Conservation (phyloP, 1,140 invertebrate genomes). For the Copidosoma floridanum region DNA sequence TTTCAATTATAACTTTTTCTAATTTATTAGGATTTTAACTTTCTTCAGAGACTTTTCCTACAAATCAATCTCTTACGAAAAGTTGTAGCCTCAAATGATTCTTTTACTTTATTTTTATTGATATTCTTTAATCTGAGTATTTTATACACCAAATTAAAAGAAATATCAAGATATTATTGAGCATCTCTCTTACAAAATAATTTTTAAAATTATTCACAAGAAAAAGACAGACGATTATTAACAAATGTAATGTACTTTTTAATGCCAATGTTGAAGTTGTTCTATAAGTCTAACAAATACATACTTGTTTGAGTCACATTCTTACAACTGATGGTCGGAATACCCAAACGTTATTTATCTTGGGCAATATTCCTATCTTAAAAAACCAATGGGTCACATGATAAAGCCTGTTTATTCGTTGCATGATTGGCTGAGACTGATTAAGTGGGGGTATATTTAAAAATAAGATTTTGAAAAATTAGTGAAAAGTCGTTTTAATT, state of each 20-base stretch:
- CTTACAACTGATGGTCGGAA: too few species aligned
- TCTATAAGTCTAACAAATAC: background rate
- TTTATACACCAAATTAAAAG: too few species aligned
- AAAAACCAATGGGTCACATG: too few species aligned
- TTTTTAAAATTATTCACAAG: constrained; percentile 12
- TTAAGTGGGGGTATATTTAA: too few species aligned
- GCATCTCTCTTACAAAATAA: background rate
- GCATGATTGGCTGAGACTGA: too few species aligned
- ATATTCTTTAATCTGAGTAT: constrained; percentile 7
- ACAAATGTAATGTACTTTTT: background rate
- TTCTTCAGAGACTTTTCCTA: constrained; percentile 20
- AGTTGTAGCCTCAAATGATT: constrained; percentile 5
- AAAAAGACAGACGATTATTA: background rate
- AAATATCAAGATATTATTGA: too few species aligned
- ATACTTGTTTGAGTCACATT: background rate
- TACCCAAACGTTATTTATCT: too few species aligned
- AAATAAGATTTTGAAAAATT: too few species aligned
- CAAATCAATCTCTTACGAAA: constrained; percentile 1
- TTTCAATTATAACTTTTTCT: constrained; percentile 39
- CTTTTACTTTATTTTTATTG: constrained; percentile 11
- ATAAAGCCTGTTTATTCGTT: too few species aligned
- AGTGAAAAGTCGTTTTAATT: too few species aligned
- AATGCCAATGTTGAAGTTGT: background rate
- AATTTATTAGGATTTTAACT: constrained; percentile 30
- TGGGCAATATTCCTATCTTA: too few species aligned